Evolutionary conservation across 2,888 invertebrate species (phyloP), one percentile per base, ranked within the genome.

Genomic region (Latrodectus elegans): DNA sequence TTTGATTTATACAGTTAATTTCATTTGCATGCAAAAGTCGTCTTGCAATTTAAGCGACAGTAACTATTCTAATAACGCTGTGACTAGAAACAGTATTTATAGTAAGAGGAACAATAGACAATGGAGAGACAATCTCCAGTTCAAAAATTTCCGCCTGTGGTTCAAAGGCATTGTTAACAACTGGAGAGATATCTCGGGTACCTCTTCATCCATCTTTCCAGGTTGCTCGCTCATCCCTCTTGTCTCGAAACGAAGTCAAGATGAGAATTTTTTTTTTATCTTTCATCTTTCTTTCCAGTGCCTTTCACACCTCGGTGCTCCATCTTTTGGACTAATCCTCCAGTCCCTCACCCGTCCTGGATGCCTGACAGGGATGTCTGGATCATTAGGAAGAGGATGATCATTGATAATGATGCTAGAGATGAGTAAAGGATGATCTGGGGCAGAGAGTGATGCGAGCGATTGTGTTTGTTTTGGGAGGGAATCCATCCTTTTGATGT

Each of bases 241-340:
- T 38, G 38, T 38, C 38, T 38, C 38, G 38, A 38, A 38, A 38
- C 38, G 38, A 38, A 38, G 38, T 38, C 38, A 38, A 38, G 38
- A 38, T 38, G 38, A 38, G 38, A 38, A 38, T 38, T 38, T 38
- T 22, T 38, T 38, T 22, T 38, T 38, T 38, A 38, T n/a, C 60
- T 12, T 11, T 60, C n/a, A n/a, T 15, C 60, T 15, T n/a, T 60
- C n/a, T 60, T 11, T n/a, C n/a, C 12, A 60, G 12, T n/a, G 60
- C 60, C n/a, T 60, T 60, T 60, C 60, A 60, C 60, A 60, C 60
- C 60, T 60, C 60, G 60, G 60, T 60, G 60, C 60, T 60, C 60
- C 60, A 60, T 60, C 60, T 60, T 60, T 60, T n/a, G n/a, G 60
- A 60, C n/a, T 60, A 60, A 60, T 60, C 60, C n/a, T 60, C 60